Evolutionary conservation across 2,888 invertebrate genomes (phyloP), one percentile per base, ranked within the genome.

Genomic region (Yponomeuta evonymella): DNA sequence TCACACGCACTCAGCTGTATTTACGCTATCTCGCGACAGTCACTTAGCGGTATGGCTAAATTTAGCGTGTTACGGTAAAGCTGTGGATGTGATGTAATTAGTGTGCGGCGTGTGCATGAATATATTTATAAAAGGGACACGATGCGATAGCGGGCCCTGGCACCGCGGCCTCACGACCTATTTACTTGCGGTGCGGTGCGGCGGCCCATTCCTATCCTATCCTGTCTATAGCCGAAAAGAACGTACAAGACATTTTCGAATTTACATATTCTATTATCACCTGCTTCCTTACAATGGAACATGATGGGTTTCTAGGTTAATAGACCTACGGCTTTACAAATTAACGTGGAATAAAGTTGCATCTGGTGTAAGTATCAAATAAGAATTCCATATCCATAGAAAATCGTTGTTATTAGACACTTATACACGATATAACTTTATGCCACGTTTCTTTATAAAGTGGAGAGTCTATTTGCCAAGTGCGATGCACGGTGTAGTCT

Each of bases 161-260:
- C 79, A 81, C 81, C 79, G 75, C 75, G 79, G 77, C 82, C 80
- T 78, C 82, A 81, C 83, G 86, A 86, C 87, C 86, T 82, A 85
- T 67, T 64, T 73, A 33, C 66, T 48, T 67, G 12, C 23, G n/a
- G 43, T 43, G 36, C 67, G 29, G 12, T 29, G 23, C 12, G 10
- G 30, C 8, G 65, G 65, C 6, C 12, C 65, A 29, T 65, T 65
- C 65, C 65, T 6, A 11, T 58, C 4, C 15, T 58, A 5, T 12
- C 51, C 51, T 58, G 8, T 12, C 15, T 9, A 51, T 51, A 51
- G 10, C 11, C 10, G 2, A 12, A 51, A 51, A 51, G 12, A 4
- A 9, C 2, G 12, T 51, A 12, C 10, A 8, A 51, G 8, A 51
- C 8, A 51, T 51, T 12, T 9, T 51, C 10, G 51, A 51, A 36